phyloP scores from a whole-genome alignment of 1,140 invertebrate genomes.

The Dendroctonus ponderosae region DNA sequence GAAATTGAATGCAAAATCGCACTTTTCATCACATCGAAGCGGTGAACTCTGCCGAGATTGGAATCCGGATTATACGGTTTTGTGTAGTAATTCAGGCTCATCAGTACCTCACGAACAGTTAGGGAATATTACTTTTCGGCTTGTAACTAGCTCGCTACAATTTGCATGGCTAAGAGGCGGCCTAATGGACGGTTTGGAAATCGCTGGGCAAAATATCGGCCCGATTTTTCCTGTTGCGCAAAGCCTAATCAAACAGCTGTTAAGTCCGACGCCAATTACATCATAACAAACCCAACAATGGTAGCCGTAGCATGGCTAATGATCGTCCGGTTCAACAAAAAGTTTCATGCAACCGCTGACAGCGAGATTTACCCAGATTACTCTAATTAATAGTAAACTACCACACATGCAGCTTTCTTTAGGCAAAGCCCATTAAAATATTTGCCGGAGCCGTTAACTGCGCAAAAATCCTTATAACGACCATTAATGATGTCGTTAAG shows the following conservation, averaged over 20 bases:
- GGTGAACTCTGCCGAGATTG: slow-evolving; percentile 11
- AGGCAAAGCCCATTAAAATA: slow-evolving; percentile 21
- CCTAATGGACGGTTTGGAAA: no score
- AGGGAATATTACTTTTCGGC: slow-evolving; percentile 15
- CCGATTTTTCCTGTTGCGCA: no score
- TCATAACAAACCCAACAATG: not conserved
- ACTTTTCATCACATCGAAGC: slow-evolving; percentile 10
- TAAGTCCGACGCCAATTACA: not conserved
- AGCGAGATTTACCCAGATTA: slow-evolving; percentile 18
- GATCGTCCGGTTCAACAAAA: slow-evolving; percentile 9
- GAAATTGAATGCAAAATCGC: not conserved
- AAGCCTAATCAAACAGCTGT: no score
- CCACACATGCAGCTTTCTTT: slow-evolving; percentile 18
- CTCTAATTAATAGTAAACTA: slow-evolving; percentile 26
- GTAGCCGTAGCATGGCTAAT: slow-evolving; percentile 13
- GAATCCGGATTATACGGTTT: slow-evolving; percentile 10
- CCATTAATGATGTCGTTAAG: slow-evolving; percentile 11
- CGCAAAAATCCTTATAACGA: slow-evolving; percentile 9
- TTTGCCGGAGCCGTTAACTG: slow-evolving; percentile 15
- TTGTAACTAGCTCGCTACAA: not conserved
- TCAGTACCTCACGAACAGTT: slow-evolving; percentile 17
- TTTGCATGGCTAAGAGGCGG: no score
- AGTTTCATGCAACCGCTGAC: slow-evolving; percentile 15
- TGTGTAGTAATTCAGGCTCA: slow-evolving; percentile 11
- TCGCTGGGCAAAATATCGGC: no score